Conservation (phyloP, 2,797 vertebrate species). For the Arrhamphus sclerolepis region DNA sequence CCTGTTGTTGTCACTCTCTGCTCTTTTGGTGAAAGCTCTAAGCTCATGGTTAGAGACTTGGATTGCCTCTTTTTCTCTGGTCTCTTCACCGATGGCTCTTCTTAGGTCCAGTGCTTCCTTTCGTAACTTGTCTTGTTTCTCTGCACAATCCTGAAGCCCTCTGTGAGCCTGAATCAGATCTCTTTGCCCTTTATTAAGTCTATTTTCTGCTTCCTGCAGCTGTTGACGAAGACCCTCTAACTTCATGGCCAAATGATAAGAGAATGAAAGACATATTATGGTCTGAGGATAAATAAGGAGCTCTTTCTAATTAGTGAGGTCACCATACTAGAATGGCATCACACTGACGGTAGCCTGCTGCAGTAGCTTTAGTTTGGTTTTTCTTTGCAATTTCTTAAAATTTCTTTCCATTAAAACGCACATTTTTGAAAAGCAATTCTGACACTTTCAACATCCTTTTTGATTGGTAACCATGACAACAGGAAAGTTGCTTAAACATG, state of each 20-base stretch:
- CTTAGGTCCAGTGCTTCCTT: constrained; percentile 79
- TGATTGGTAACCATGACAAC: no score
- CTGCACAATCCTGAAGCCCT: constrained; percentile 72
- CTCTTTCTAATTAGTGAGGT: not conserved
- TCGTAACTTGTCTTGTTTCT: constrained; percentile 73
- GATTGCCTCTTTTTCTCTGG: constrained; percentile 80
- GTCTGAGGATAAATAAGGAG: constrained; percentile 1
- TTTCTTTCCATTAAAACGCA: no score
- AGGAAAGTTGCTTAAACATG: no score
- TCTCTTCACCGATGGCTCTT: constrained; percentile 71
- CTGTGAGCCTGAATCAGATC: constrained; percentile 80
- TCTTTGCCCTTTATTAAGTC: constrained; percentile 56
- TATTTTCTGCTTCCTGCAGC: constrained; percentile 74
- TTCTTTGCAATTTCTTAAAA: no score
- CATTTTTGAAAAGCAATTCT: no score
- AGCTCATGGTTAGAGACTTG: constrained; percentile 82
- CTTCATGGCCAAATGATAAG: constrained; percentile 59
- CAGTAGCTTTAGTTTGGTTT: no score
- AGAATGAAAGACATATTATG: constrained; percentile 10
- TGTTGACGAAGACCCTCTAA: constrained; percentile 73
- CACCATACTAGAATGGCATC: no score
- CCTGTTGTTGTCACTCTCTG: constrained; percentile 86
- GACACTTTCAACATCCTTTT: no score
- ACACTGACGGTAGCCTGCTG: no score
- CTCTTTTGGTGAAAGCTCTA: constrained; percentile 72